These are phyloP conservation scores for Xiphophorus birchmanni DNA, from an alignment of 2,797 vertebrate genomes.

Conservation along the genomic window DNA sequence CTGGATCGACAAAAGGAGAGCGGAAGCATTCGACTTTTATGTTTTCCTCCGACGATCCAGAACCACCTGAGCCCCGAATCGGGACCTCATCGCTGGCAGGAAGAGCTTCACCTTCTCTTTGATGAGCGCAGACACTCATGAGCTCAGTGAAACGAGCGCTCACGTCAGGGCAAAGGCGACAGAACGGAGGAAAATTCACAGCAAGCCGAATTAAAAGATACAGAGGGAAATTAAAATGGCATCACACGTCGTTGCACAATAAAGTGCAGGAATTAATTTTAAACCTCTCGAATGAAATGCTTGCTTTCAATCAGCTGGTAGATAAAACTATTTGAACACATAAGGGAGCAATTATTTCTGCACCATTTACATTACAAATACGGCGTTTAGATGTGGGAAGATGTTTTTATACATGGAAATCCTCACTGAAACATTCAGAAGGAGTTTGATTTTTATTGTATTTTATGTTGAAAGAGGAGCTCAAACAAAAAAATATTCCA, in stretches of 20 bases:
- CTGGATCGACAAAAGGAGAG: conserved; percentile 58
- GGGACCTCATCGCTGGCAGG: conserved; percentile 61
- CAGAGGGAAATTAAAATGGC: neutral
- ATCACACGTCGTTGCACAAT: neutral
- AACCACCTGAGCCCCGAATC: conserved; percentile 70
- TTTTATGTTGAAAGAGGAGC: neutral
- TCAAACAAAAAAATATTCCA: neutral
- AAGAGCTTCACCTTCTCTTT: conserved; percentile 49
- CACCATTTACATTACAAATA: neutral
- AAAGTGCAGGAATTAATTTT: neutral
- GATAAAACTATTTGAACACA: neutral
- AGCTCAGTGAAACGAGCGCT: conserved; percentile 3
- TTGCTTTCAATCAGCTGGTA: neutral
- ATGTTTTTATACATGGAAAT: neutral
- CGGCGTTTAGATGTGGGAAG: neutral
- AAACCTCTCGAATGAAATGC: neutral
- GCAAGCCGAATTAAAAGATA: conserved; percentile 10
- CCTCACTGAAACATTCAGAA: neutral
- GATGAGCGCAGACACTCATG: conserved; percentile 18
- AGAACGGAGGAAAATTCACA: conserved; percentile 16
- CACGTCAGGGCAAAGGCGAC: conserved; percentile 6
- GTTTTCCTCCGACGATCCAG: conserved; percentile 35
- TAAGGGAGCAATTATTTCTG: neutral
- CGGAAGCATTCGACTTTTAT: conserved; percentile 39
- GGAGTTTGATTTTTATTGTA: neutral